Conservation (phyloP, 2,113 vertebrate genomes). For the Lagopus leucura region DNA sequence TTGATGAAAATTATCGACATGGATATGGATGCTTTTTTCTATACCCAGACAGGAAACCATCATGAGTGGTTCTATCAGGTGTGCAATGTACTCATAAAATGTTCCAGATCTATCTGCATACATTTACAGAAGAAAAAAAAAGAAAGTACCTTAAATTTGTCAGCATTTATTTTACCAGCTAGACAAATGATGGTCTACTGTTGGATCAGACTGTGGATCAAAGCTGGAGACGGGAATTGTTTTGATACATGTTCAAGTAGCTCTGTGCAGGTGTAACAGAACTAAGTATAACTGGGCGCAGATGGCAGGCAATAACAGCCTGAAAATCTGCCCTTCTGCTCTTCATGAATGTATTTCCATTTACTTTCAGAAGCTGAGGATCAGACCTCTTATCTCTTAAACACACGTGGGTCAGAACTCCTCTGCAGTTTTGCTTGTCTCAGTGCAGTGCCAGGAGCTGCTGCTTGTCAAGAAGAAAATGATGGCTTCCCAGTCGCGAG, state of each 20-base stretch:
- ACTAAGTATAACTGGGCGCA: conserved; percentile 7
- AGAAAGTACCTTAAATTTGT: background rate
- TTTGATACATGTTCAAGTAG: conserved; percentile 29
- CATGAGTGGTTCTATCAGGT: conserved; percentile 54
- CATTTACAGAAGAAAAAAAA: conserved; percentile 38
- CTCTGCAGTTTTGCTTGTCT: background rate
- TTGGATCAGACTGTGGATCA: conserved; percentile 34
- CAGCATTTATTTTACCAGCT: conserved; percentile 46
- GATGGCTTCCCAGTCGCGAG: background rate
- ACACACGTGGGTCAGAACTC: background rate
- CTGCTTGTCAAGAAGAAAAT: background rate
- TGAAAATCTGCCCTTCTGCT: background rate
- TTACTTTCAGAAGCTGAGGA: background rate
- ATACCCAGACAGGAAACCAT: background rate
- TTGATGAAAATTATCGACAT: conserved; percentile 28
- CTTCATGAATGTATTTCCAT: background rate
- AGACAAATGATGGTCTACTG: conserved; percentile 42
- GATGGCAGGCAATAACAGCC: background rate
- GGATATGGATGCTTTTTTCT: conserved; percentile 27
- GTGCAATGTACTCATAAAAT: conserved; percentile 46
- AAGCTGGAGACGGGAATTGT: conserved; percentile 2
- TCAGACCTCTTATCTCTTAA: background rate
- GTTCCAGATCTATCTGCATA: conserved; percentile 34
- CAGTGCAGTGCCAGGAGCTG: background rate
- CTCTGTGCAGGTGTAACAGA: conserved; percentile 30